Conservation (phyloP, 2,797 vertebrate species). For the Pampus argenteus region DNA sequence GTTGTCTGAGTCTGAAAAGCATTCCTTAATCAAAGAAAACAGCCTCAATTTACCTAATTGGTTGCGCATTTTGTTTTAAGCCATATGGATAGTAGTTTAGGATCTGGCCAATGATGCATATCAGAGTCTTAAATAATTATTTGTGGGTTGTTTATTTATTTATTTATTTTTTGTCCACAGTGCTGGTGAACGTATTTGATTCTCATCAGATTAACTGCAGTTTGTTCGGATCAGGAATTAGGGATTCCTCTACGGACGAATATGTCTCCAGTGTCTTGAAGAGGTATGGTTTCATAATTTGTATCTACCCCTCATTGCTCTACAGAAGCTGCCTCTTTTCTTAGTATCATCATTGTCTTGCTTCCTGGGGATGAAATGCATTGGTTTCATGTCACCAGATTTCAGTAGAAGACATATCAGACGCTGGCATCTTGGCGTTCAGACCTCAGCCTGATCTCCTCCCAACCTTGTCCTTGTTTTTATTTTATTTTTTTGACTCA, state of each 20-base stretch:
- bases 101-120: not conserved
- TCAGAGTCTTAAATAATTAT: not conserved
- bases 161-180: constrained; percentile 65
- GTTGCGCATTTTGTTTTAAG: not conserved
- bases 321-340: not conserved
- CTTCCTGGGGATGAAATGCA: not conserved
- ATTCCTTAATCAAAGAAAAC: not conserved
- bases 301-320: not conserved
- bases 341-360: not conserved
- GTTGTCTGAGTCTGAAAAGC: not conserved
- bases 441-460: not conserved
- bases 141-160: not conserved
- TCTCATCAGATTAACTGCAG: constrained; percentile 80
- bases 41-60: not conserved
- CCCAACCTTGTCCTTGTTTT: not conserved
- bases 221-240: constrained; percentile 72
- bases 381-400: too few species aligned
- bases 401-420: not conserved
- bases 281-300: constrained; percentile 65
- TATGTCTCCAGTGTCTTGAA: constrained; percentile 79
- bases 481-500: constrained; percentile 43
- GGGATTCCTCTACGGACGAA: constrained; percentile 75
- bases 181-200: constrained; percentile 79
- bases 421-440: not conserved
- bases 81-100: not conserved